Evolutionary conservation across 2,797 vertebrate species (phyloP).

Genomic region (Arctocebus calabarensis): DNA sequence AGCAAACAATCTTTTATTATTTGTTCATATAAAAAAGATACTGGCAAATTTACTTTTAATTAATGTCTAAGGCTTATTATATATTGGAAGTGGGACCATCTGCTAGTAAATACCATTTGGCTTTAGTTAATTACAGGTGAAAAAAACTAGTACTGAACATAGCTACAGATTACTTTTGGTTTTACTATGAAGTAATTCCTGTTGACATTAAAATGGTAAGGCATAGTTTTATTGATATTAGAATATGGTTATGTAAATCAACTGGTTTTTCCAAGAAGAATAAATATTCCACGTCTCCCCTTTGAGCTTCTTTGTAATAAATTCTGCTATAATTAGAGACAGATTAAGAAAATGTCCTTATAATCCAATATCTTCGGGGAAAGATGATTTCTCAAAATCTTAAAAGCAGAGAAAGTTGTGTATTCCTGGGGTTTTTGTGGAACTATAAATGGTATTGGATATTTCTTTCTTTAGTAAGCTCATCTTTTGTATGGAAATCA

Average conservation of each 20-base stretch:
- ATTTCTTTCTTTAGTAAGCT: constrained; percentile 11
- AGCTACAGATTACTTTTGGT: not conserved
- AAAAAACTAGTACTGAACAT: constrained; percentile 40
- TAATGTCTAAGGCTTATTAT: constrained; percentile 40
- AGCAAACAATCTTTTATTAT: not conserved
- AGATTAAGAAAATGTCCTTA: constrained; percentile 36
- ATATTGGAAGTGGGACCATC: constrained; percentile 57
- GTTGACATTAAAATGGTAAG: constrained; percentile 59
- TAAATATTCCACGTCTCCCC: not conserved
- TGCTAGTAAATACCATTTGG: constrained; percentile 66
- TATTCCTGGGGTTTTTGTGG: not conserved
- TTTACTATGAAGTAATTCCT: constrained; percentile 43
- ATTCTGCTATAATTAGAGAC: not conserved
- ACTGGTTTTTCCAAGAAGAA: constrained; percentile 10
- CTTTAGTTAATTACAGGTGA: constrained; percentile 59
- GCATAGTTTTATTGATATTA: constrained; percentile 64
- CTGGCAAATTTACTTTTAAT: constrained; percentile 53
- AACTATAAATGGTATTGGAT: not conserved
- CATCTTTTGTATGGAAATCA: constrained; percentile 49
- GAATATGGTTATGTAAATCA: constrained; percentile 67
- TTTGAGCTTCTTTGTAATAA: constrained; percentile 33
- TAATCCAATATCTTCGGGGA: not conserved
- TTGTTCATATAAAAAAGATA: constrained; percentile 16
- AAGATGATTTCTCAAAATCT: constrained; percentile 36
- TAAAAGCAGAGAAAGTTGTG: not conserved